Percentiles rank a stretch among this genome's conserved stretches.
Conservation (phyloP, 1,140 invertebrate species). For the Aphis craccivora region DNA sequence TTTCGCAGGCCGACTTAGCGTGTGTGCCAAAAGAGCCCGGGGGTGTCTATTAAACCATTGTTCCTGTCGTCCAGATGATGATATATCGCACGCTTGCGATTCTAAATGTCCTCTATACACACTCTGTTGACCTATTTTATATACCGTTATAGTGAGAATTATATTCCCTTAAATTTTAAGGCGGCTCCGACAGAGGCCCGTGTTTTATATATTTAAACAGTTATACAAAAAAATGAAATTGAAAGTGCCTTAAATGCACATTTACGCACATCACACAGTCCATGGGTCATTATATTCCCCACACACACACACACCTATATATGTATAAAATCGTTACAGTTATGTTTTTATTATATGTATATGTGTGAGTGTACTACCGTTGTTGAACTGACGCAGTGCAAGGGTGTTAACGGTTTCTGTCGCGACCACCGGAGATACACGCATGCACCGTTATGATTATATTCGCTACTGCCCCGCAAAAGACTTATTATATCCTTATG, state of each 20-base stretch:
- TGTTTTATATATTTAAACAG: not conserved
- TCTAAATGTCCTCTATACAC: not conserved
- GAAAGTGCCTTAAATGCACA: not conserved
- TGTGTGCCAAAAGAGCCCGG: not conserved
- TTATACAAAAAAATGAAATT: not conserved
- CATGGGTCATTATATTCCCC: not conserved
- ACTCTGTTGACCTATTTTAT: not conserved
- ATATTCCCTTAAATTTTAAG: not conserved
- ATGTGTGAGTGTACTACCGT: not conserved
- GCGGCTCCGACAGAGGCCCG: not conserved
- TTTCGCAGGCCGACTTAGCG: not conserved
- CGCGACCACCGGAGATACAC: conserved; percentile 19
- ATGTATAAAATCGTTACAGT: conserved; percentile 11
- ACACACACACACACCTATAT: not conserved
- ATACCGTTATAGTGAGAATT: not conserved
- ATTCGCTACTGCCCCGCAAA: not conserved
- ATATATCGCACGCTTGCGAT: conserved; percentile 1
- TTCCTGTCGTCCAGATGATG: not conserved
- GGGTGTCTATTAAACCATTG: conserved; percentile 1
- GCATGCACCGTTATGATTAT: conserved; percentile 12
- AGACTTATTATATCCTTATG: not conserved
- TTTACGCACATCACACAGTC: not conserved
- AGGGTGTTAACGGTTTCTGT: conserved; percentile 50
- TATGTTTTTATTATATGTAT: not conserved
- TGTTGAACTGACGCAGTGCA: not conserved